Conservation (phyloP, 2,113 vertebrate species). For the Progne subis region DNA sequence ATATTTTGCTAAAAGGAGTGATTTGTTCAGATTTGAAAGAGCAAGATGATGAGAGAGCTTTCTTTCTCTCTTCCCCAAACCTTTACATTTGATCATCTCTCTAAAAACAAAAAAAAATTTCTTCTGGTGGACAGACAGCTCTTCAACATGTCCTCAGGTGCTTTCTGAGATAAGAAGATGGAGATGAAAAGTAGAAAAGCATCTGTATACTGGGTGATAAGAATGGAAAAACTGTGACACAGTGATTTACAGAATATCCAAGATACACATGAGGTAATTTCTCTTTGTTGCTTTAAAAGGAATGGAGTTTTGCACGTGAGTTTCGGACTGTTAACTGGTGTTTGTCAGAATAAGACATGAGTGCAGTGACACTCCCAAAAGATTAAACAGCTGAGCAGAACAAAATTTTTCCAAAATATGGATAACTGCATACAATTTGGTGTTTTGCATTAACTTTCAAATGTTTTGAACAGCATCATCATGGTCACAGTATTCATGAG, state of each 20-base stretch:
- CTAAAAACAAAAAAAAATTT: neutral
- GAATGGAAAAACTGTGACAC: neutral
- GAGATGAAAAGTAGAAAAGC: neutral
- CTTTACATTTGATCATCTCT: neutral
- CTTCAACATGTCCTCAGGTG: neutral
- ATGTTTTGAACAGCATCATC: neutral
- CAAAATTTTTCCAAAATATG: neutral
- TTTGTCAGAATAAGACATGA: neutral
- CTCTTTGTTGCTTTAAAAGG: slow-evolving; percentile 19
- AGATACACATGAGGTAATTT: neutral
- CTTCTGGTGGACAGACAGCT: neutral
- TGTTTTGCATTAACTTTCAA: neutral
- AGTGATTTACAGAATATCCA: slow-evolving; percentile 23
- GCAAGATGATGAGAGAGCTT: neutral
- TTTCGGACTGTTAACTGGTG: neutral
- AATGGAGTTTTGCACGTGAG: neutral
- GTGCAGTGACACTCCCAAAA: neutral
- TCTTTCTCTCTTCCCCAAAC: neutral
- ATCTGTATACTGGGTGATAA: neutral
- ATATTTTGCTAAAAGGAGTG: neutral
- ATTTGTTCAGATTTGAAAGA: neutral
- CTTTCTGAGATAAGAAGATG: slow-evolving; percentile 48
- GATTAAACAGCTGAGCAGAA: neutral
- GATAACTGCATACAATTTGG: neutral
- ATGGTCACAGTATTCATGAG: neutral